These are phyloP conservation scores for Arnoldichthys spilopterus DNA, from an alignment of 2,797 vertebrate species.

Conservation along the genomic window DNA sequence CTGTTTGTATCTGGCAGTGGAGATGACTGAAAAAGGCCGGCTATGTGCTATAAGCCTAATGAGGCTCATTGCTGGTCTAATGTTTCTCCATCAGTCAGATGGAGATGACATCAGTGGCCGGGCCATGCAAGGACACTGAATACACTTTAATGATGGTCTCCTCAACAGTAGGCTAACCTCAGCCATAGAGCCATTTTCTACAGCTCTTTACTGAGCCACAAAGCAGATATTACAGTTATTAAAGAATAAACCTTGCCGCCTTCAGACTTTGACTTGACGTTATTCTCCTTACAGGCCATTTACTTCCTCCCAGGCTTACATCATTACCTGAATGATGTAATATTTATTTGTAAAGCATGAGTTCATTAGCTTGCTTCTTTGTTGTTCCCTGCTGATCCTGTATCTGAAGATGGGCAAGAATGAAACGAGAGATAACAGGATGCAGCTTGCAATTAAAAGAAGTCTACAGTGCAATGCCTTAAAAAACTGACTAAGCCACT, in stretches of 20 bases:
- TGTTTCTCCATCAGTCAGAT: conserved; percentile 16
- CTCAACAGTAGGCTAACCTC: not conserved
- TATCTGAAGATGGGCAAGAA: not conserved
- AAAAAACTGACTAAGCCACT: not conserved
- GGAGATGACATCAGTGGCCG: not conserved
- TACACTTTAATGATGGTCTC: conserved; percentile 2
- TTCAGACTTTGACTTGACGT: not conserved
- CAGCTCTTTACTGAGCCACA: not conserved
- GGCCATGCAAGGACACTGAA: not conserved
- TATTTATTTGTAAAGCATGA: not conserved
- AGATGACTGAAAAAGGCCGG: not conserved
- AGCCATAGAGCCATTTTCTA: not conserved
- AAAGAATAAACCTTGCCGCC: not conserved
- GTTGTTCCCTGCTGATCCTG: not conserved
- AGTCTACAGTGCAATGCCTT: not conserved
- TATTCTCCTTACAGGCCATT: not conserved
- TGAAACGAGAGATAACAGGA: not conserved
- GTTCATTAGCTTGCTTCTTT: not conserved
- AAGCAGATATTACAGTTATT: not conserved
- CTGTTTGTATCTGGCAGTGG: not conserved
- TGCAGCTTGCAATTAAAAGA: not conserved
- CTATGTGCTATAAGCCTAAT: conserved; percentile 44
- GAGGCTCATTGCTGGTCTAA: conserved; percentile 38
- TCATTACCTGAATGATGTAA: not conserved
- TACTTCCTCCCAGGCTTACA: not conserved